Evolutionary conservation across 37 sponge, comb jelly and placozoan species (phyloP).

Genomic region (Cliona cf. orientalis): DNA sequence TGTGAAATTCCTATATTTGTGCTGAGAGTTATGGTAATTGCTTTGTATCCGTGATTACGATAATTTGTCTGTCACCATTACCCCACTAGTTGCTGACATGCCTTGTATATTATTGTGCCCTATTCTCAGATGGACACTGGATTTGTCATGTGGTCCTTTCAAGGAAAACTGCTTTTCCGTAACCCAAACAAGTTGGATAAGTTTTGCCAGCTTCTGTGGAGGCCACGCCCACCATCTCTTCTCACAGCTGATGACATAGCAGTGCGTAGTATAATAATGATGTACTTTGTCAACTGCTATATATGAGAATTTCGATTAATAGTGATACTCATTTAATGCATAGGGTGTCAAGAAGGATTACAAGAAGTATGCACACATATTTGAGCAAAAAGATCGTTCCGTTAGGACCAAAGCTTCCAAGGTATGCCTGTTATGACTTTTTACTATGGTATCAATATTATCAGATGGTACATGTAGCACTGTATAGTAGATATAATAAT

Average conservation of each 20-base stretch:
- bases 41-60: not conserved
- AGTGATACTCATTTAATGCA: not conserved
- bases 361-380: slow-evolving; percentile 83
- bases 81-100: too few species aligned
- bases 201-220: slow-evolving; percentile 90
- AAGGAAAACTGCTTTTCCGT: slow-evolving; percentile 82
- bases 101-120: not conserved
- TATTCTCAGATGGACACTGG: slow-evolving; percentile 84
- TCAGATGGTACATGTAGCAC: not conserved
- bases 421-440: slow-evolving; percentile 36
- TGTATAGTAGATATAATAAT: not conserved
- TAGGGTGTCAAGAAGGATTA: slow-evolving; percentile 81
- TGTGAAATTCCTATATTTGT: too few species aligned
- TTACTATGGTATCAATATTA: not conserved
- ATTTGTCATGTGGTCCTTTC: slow-evolving; percentile 93
- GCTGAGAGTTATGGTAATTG: not conserved
- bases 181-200: slow-evolving; percentile 65
- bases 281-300: too few species aligned
- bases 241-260: slow-evolving; percentile 79
- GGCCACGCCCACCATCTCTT: slow-evolving; percentile 92
- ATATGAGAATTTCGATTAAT: too few species aligned
- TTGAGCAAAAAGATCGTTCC: slow-evolving; percentile 86
- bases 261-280: slow-evolving; percentile 21
- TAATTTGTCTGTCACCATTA: not conserved
- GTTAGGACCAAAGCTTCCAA: slow-evolving; percentile 88